Evolutionary conservation across 2,797 vertebrate species (phyloP).

Genomic region (Cossypha dichroa): DNA sequence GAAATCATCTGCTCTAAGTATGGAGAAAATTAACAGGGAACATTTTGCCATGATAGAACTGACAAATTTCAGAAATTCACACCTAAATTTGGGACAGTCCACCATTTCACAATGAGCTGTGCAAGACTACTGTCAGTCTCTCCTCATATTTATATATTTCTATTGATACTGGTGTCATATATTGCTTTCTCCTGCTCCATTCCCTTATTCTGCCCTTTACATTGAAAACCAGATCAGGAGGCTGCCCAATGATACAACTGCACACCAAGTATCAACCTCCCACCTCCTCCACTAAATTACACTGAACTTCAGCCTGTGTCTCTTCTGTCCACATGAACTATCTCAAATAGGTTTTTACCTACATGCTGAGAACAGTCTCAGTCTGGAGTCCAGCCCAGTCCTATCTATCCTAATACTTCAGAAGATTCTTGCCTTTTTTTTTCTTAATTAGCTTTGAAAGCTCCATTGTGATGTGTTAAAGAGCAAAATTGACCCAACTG

Average conservation of each 20-base stretch:
- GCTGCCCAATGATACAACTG: background rate
- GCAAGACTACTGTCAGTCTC: background rate
- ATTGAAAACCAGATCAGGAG: background rate
- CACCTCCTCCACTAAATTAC: background rate
- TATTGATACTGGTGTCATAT: background rate
- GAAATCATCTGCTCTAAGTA: background rate
- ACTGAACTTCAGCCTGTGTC: background rate
- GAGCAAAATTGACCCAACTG: background rate
- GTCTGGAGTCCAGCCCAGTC: background rate
- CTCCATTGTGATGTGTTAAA: background rate
- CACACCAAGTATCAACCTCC: background rate
- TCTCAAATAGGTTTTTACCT: background rate
- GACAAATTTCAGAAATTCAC: background rate
- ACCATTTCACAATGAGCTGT: background rate
- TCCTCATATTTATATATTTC: background rate
- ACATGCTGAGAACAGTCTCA: background rate
- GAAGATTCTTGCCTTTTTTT: background rate
- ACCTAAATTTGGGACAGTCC: background rate
- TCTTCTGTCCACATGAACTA: background rate
- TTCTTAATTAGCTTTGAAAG: slow-evolving; percentile 13
- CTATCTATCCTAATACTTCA: background rate
- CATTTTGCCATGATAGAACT: background rate
- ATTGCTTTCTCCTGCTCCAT: background rate
- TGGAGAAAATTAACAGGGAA: background rate
- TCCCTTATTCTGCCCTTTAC: background rate